phyloP scores from a whole-genome alignment of 2,113 vertebrate species.

The Cyprinodon brontotheroides region DNA sequence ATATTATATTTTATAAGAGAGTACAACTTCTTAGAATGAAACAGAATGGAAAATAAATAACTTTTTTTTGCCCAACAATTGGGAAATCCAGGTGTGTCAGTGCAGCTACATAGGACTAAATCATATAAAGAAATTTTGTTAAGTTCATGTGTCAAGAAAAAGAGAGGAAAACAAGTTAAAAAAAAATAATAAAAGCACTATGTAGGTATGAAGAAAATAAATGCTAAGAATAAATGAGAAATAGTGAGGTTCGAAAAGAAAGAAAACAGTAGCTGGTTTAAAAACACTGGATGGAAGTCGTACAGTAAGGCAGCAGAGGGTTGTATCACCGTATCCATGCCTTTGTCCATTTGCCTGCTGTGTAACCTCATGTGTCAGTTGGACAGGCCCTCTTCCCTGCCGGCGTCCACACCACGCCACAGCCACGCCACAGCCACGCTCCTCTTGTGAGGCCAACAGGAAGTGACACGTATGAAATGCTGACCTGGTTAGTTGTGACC shows the following conservation, averaged over 20 bases:
- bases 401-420: conserved; percentile 60
- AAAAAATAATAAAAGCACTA: too few species aligned
- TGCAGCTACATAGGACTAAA: background rate
- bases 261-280: too few species aligned
- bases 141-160: too few species aligned
- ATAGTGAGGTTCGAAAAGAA: conserved; percentile 12
- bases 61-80: too few species aligned
- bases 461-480: conserved; percentile 77
- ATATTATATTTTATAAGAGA: conserved; percentile 28
- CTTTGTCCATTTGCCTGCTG: conserved; percentile 44
- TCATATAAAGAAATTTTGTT: too few species aligned
- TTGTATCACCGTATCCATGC: conserved; percentile 18
- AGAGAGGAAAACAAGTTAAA: too few species aligned
- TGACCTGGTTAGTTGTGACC: conserved; percentile 70
- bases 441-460: conserved; percentile 66
- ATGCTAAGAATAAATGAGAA: background rate
- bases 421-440: conserved; percentile 56
- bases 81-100: background rate
- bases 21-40: background rate
- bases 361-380: conserved; percentile 73
- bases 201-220: too few species aligned
- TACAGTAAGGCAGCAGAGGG: background rate
- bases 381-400: conserved; percentile 63
- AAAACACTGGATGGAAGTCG: too few species aligned
- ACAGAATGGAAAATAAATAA: too few species aligned